A percentile compares a stretch with the other conserved stretches of the same genome.
Conservation (phyloP, 2,797 vertebrate species). For the Argyrosomus regius region DNA sequence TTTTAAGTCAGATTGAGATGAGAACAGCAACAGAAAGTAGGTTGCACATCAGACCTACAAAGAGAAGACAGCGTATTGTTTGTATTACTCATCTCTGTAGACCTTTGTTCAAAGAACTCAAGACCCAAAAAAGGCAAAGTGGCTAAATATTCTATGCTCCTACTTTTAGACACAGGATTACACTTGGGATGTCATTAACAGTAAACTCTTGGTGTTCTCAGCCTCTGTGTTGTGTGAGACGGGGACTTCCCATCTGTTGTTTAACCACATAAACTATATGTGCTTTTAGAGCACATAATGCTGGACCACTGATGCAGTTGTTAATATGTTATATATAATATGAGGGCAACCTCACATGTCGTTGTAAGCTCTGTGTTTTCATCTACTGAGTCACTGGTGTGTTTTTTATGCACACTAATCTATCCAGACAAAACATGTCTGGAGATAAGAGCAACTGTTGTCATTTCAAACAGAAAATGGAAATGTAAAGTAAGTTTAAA, state of each 20-base stretch:
- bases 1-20: constrained; percentile 2
- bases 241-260: constrained; percentile 67
- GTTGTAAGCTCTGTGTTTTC: not conserved
- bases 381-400: not conserved
- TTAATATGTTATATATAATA: constrained; percentile 7
- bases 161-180: constrained; percentile 68
- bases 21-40: not conserved
- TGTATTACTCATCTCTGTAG: constrained; percentile 25
- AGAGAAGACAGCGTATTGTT: not conserved
- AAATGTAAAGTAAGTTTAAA: not conserved
- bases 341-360: not conserved
- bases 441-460: constrained; percentile 23
- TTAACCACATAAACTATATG: constrained; percentile 28
- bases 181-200: constrained; percentile 71
- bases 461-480: constrained; percentile 17
- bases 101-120: constrained; percentile 20
- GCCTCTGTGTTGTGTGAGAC: constrained; percentile 52
- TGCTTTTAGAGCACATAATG: not conserved
- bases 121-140: constrained; percentile 55
- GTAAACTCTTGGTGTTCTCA: constrained; percentile 66
- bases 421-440: constrained; percentile 9
- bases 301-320: constrained; percentile 12
- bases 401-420: not conserved
- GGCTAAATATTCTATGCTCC: constrained; percentile 35
- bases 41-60: not conserved